These are phyloP conservation scores for Acanthoscelides obtectus DNA, from an alignment of 2,888 invertebrate genomes.

Conservation along the genomic window DNA sequence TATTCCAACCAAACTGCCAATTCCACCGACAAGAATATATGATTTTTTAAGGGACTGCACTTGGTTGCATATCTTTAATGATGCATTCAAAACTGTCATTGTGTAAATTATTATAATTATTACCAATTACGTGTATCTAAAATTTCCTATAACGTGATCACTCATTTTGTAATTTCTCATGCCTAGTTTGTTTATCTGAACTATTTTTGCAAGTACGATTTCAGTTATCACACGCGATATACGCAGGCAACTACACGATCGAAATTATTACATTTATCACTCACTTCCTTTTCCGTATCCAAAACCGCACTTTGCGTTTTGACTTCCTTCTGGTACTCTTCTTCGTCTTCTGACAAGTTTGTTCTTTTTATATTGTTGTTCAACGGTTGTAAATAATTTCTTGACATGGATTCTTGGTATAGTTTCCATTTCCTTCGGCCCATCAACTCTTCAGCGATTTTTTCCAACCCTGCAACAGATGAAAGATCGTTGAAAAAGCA, in stretches of 20 bases:
- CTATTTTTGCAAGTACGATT: conserved; percentile 1
- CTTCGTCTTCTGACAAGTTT: conserved; percentile 35
- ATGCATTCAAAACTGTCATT: too few species aligned
- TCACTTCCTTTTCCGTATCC: neutral
- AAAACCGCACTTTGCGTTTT: conserved; percentile 7
- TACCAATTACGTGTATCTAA: too few species aligned
- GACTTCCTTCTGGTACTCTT: conserved; percentile 27
- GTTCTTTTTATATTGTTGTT: conserved; percentile 46
- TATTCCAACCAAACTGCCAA: too few species aligned
- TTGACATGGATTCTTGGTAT: conserved; percentile 70
- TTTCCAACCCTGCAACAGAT: conserved; percentile 75
- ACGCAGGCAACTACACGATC: conserved; percentile 6
- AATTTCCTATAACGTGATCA: too few species aligned
- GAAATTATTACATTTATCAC: neutral
- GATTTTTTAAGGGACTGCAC: too few species aligned
- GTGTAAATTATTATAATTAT: too few species aligned
- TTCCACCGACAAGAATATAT: too few species aligned
- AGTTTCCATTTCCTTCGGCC: conserved; percentile 94
- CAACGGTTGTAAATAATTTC: conserved; percentile 48
- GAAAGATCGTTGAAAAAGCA: too few species aligned
- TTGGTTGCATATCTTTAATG: too few species aligned
- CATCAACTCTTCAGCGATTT: conserved; percentile 95
- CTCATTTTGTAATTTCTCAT: neutral
- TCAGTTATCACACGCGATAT: conserved; percentile 16
- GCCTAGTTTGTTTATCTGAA: conserved; percentile 6